Percentiles rank a stretch among this genome's conserved stretches.
Evolutionary conservation across 2,797 vertebrate genomes (phyloP).

Genomic region (Darevskia mixta): DNA sequence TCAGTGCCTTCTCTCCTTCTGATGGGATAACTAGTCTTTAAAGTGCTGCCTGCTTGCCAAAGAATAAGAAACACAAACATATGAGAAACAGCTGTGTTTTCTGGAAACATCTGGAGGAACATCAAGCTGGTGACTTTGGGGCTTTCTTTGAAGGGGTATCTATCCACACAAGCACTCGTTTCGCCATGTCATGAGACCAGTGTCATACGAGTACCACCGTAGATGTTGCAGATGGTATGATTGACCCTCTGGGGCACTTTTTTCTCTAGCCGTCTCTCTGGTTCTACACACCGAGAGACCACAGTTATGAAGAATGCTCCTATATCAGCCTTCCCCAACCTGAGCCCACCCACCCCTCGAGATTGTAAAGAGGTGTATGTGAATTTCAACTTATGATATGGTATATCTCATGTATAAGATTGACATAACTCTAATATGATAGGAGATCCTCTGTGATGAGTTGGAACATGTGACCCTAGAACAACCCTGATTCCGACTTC

Average conservation of each 20-base stretch:
- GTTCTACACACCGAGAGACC: neutral
- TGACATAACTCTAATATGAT: no score
- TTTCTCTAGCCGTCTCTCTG: neutral
- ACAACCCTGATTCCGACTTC: no score
- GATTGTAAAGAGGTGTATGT: no score
- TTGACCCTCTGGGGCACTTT: neutral
- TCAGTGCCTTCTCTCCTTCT: conserved; percentile 46
- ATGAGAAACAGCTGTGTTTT: conserved; percentile 11
- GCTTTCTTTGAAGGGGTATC: neutral
- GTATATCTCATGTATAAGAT: no score
- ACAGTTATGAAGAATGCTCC: neutral
- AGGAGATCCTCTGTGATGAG: no score
- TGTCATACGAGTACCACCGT: neutral
- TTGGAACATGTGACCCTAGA: no score
- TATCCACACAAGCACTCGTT: neutral
- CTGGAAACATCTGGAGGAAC: neutral
- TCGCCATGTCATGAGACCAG: neutral
- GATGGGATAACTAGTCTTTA: conserved; percentile 50
- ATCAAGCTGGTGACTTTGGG: neutral
- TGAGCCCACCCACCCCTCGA: neutral
- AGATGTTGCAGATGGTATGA: neutral
- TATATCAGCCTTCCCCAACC: neutral
- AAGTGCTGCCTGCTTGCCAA: conserved; percentile 41
- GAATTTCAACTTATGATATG: no score
- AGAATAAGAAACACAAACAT: conserved; percentile 44